These are phyloP conservation scores for Lepidurus apus DNA, from an alignment of 1,140 invertebrate genomes.

Conservation along the genomic window DNA sequence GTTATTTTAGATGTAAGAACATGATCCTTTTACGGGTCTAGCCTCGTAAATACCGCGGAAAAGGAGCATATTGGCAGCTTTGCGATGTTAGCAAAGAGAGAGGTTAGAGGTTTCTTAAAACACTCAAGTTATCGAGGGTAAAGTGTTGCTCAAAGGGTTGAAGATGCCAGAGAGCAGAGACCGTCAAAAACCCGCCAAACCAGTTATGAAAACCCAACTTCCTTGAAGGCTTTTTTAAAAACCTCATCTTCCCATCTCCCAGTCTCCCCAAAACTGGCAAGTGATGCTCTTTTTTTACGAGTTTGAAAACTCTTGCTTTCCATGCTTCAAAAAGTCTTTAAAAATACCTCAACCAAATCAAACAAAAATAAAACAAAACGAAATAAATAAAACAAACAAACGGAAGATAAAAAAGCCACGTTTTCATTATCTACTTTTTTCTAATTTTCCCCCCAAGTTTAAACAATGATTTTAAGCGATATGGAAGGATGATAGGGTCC, in stretches of 20 bases:
- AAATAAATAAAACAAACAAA: too few species aligned
- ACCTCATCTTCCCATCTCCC: background rate
- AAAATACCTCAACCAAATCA: too few species aligned
- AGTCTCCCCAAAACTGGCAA: background rate
- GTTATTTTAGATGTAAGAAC: background rate
- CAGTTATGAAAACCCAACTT: background rate
- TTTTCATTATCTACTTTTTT: too few species aligned
- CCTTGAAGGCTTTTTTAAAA: background rate
- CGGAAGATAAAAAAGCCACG: too few species aligned
- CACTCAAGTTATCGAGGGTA: background rate
- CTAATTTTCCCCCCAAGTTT: background rate
- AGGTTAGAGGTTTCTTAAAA: background rate
- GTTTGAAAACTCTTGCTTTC: too few species aligned
- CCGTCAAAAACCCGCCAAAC: background rate
- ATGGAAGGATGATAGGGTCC: background rate
- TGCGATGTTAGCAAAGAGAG: background rate
- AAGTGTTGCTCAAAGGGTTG: slow-evolving; percentile 6
- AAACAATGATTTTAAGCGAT: background rate
- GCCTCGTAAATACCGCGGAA: background rate
- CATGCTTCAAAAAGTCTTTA: too few species aligned
- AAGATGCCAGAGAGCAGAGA: background rate
- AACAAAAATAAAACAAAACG: too few species aligned
- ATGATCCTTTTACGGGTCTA: background rate
- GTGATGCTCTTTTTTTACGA: background rate
- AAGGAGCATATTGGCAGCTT: background rate